Evolutionary conservation across 2,888 invertebrate genomes (phyloP), one percentile per base, ranked within the genome.

Genomic region (Yponomeuta cagnagella): DNA sequence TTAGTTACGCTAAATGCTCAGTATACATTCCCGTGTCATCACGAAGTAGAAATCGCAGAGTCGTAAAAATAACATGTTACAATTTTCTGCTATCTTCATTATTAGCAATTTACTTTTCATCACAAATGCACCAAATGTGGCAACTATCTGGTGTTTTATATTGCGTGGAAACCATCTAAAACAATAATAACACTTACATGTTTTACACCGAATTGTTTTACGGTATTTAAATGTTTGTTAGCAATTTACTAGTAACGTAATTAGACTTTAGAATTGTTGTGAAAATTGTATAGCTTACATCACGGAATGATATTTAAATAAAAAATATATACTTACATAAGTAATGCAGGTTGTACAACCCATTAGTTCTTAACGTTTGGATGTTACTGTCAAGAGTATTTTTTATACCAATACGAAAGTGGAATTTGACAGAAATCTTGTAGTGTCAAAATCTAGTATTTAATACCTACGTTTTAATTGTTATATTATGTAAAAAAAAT

Each of bases 341-440:
- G 76, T 77, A 77, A 75, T 70, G 71, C 78, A 77, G 79, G 79
- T 82, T 78, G 82, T 82, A 82, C 82, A 72, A 48, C 72, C 75
- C 74, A 73, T 74, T 80, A 79, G 77, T 75, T 75, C 78, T 79
- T 79, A 76, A 73, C 72, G 72, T 74, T 76, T 75, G 73, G 67
- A 58, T 67, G 70, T 58, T 78, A 74, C 72, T 76, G 75, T 74
- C 52, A 83, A 86, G 81, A 82, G 78, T 86, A 86, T 86, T 87
- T 79, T 85, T 87, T 87, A 82, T 87, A 87, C 87, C 85, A 85
- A 85, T 84, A 84, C 79, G 64, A 71, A 43, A 43, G 43, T 43
- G 43, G 43, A 43, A 73, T 70, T 71, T 66, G 70, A 67, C 48
- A 70, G 72, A 72, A 70, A 72, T 71, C 70, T 71, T 64, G 75